Evolutionary conservation across 2,113 vertebrate species (phyloP).

Genomic region (Cairina moschata): DNA sequence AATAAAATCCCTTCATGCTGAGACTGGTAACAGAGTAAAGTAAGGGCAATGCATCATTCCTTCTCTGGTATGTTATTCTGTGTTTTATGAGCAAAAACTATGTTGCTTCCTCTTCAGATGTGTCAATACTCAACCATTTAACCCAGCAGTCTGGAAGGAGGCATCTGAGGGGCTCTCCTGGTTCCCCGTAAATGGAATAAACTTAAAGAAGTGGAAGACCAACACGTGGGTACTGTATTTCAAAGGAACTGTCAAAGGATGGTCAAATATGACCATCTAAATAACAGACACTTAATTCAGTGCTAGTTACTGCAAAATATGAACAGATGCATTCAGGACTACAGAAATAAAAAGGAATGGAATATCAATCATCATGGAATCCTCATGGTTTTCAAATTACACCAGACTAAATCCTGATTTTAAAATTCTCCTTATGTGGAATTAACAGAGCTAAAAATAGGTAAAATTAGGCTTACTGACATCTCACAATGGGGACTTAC

Average conservation of each 20-base stretch:
- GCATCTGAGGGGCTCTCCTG: neutral
- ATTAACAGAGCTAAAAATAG: neutral
- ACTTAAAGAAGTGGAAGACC: neutral
- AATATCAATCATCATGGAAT: neutral
- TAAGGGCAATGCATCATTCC: neutral
- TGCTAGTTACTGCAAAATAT: neutral
- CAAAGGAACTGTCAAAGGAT: neutral
- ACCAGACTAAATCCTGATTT: neutral
- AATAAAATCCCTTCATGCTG: constrained; percentile 14
- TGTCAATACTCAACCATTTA: neutral
- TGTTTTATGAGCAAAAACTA: neutral
- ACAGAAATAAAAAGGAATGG: neutral
- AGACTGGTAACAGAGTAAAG: neutral
- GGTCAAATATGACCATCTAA: neutral
- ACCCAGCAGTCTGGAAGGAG: neutral
- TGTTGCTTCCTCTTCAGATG: neutral
- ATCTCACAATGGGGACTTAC: neutral
- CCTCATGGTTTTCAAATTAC: neutral
- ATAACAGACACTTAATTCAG: neutral
- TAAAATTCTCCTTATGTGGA: neutral
- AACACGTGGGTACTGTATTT: neutral
- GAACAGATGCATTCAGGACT: neutral
- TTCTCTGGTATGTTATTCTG: neutral
- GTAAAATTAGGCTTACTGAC: neutral
- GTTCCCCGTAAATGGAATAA: neutral